These are phyloP conservation scores for Chrysocyon brachyurus DNA, from an alignment of 2,797 vertebrate genomes.

Conservation along the genomic window DNA sequence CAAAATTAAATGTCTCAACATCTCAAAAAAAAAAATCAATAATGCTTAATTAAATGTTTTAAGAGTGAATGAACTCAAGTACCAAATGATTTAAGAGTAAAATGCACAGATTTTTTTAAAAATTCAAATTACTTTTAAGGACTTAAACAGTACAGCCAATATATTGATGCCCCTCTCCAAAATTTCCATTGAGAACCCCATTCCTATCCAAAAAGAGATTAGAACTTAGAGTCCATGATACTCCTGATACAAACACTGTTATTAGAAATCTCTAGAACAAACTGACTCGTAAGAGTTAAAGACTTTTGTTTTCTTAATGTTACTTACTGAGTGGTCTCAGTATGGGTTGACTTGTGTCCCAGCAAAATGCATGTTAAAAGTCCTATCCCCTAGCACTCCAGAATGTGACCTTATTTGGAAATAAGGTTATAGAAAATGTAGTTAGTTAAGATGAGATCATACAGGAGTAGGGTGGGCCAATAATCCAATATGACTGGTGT, in stretches of 20 bases:
- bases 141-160: not conserved
- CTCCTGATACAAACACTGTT: not conserved
- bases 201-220: not conserved
- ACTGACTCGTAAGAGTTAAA: not conserved
- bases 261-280: slow-evolving; percentile 41
- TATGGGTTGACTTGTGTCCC: not conserved
- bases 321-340: not conserved
- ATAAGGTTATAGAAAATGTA: not conserved
- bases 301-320: not conserved
- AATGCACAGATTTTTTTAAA: not conserved
- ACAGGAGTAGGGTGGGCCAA: not conserved
- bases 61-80: not conserved
- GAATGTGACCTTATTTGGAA: slow-evolving; percentile 29
- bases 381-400: not conserved
- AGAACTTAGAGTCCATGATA: not conserved
- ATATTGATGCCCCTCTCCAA: not conserved
- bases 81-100: slow-evolving; percentile 31
- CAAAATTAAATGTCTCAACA: slow-evolving; percentile 58
- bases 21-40: not conserved
- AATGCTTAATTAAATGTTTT: slow-evolving; percentile 41
- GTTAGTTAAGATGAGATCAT: not conserved
- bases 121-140: slow-evolving; percentile 54
- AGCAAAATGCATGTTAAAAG: not conserved
- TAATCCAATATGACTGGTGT: not conserved
- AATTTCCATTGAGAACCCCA: not conserved